A percentile compares a stretch with the other conserved stretches of the same genome.
Evolutionary conservation across 2,113 vertebrate species (phyloP).

Genomic region (Cinclus mexicanus): DNA sequence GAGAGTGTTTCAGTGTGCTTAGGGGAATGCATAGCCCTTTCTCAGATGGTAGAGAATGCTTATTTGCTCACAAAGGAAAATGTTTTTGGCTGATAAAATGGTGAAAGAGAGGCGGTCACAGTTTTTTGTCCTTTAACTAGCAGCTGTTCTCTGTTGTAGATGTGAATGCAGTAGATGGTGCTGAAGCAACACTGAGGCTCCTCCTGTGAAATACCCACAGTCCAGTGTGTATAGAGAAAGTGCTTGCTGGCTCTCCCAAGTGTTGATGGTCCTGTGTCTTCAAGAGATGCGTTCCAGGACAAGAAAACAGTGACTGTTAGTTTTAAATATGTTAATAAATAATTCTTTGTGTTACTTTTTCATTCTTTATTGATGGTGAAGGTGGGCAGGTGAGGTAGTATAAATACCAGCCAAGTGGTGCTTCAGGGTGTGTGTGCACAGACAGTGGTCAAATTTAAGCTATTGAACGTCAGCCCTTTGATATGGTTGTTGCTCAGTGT

Average conservation of each 20-base stretch:
- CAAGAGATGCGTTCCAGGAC: neutral
- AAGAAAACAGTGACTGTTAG: slow-evolving; percentile 18
- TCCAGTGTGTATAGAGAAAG: neutral
- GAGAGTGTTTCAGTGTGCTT: neutral
- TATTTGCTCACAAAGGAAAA: neutral
- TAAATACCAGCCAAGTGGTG: neutral
- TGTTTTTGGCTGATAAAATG: neutral
- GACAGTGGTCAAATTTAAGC: neutral
- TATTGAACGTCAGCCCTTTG: neutral
- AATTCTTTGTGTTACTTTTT: neutral
- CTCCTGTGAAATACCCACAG: neutral
- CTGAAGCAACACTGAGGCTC: slow-evolving; percentile 45
- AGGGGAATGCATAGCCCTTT: neutral
- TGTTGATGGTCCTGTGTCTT: neutral
- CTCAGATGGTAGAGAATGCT: neutral
- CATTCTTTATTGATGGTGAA: neutral
- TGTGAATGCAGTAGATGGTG: slow-evolving; percentile 47
- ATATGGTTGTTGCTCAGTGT: neutral
- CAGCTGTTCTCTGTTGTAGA: slow-evolving; percentile 53
- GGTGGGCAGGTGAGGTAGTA: neutral
- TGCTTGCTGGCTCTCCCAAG: neutral
- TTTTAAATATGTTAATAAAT: slow-evolving; percentile 52
- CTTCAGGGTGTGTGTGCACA: neutral
- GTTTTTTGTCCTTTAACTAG: slow-evolving; percentile 24
- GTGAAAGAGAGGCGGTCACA: neutral